Conservation (phyloP, 1,140 invertebrate genomes). For the Varroa destructor region DNA sequence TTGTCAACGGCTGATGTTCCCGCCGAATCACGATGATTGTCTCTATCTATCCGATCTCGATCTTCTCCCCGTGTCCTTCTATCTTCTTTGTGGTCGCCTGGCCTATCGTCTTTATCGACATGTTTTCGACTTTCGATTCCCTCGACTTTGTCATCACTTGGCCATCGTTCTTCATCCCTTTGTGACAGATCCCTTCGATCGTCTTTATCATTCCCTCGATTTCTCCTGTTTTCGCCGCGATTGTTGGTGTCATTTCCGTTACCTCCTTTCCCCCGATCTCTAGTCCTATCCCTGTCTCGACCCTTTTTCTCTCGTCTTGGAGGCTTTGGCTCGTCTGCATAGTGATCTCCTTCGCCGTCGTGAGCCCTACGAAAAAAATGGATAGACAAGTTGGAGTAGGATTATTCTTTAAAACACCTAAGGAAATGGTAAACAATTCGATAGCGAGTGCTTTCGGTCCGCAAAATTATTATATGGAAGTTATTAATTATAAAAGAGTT, state of each 20-base stretch:
- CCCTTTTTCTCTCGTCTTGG: slow-evolving; percentile 8
- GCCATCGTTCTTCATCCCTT: too few species aligned
- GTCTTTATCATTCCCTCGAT: neutral
- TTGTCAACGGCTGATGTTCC: neutral
- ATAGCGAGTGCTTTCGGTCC: neutral
- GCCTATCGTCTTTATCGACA: too few species aligned
- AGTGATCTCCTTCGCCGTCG: neutral
- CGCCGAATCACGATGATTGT: neutral
- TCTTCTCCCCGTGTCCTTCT: neutral
- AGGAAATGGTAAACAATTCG: neutral
- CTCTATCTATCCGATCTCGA: neutral
- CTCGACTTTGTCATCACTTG: too few species aligned
- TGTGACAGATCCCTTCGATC: too few species aligned
- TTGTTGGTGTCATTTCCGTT: slow-evolving; percentile 2
- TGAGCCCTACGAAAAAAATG: neutral
- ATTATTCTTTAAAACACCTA: neutral
- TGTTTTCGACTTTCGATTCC: too few species aligned
- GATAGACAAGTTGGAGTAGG: neutral
- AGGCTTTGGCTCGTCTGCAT: neutral
- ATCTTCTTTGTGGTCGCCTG: neutral
- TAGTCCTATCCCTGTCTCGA: neutral
- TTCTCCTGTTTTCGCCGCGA: neutral
- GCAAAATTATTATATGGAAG: neutral
- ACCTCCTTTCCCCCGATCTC: neutral
- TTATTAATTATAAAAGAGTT: neutral